Evolutionary conservation across 2,797 vertebrate genomes (phyloP), one percentile per base, ranked within the genome.

Genomic region (Cynopterus sphinx): DNA sequence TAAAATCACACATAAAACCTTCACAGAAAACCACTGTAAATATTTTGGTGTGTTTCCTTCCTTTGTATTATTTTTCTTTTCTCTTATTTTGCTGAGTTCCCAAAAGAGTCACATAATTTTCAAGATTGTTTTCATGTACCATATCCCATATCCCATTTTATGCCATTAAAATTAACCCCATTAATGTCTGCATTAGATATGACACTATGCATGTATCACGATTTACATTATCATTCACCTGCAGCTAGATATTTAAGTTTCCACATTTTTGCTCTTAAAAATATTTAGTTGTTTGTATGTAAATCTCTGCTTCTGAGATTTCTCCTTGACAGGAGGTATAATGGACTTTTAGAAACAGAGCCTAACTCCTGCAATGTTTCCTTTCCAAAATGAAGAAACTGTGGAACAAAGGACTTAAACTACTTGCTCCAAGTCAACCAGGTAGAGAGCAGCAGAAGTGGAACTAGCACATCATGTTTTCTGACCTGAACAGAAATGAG

Each of bases 401-500:
- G 95, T 91, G 95, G 96, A 95, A 96, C 75, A 98, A 88, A 96
- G 82, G 93, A 97, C 77, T 96, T 67, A 96, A 94, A 96, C 97
- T 97, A 97, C 97, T 97, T 96, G 96, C 96, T 97, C 96, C 96
- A 96, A 96, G 96, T 95, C 97, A 97, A 96, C 87, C 97, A 83
- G 96, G 97, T 96, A 96, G 90, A 95, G 94, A 97, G 96, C 96
- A 97, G 97, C 96, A 96, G 96, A 98, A 94, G 97, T 97, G 96
- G 97, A 96, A 96, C 97, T 97, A 97, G 84, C 96, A 96, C 97
- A 96, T 71, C 94, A 95, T 94, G 97, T 95, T 97, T 97, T 97
- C 96, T 98, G 97, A 97, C 96, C 96, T 98, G 85, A 97, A 96
- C 90, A 98, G 96, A 97, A 96, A 98, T 96, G 97, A 98, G 97